A percentile compares a stretch with the other conserved stretches of the same genome.
Evolutionary conservation across 2,797 vertebrate genomes (phyloP).

Genomic region (Coracias cyanogaster): DNA sequence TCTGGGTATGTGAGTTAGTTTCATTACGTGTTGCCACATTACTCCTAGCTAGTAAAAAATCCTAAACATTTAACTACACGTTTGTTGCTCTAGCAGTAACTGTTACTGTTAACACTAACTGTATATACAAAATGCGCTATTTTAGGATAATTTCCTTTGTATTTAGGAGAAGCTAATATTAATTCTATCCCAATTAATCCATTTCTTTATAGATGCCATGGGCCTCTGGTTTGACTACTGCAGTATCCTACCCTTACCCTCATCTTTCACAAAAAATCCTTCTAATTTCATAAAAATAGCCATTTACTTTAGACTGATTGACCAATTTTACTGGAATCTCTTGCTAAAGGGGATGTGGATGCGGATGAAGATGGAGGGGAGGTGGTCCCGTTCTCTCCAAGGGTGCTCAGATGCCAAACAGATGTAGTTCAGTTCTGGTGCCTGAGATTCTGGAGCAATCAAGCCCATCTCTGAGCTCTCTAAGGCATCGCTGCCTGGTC

Average conservation of each 20-base stretch:
- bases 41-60: background rate
- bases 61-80: background rate
- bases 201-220: background rate
- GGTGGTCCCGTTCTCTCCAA: background rate
- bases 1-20: background rate
- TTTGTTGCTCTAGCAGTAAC: background rate
- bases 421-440: background rate
- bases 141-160: background rate
- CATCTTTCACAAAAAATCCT: background rate
- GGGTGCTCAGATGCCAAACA: background rate
- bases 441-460: background rate
- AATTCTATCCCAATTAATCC: background rate
- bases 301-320: background rate
- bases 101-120: background rate
- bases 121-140: background rate
- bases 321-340: background rate
- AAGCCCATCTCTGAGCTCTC: background rate
- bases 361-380: too few species aligned
- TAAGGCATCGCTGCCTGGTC: background rate
- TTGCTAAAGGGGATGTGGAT: background rate
- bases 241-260: background rate
- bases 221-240: background rate
- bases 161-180: background rate
- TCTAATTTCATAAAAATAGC: background rate
- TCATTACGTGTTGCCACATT: background rate